Base-by-base conservation (phyloP, 2,888 invertebrate genomes). In the Leptinotarsa rubiginosa region DNA sequence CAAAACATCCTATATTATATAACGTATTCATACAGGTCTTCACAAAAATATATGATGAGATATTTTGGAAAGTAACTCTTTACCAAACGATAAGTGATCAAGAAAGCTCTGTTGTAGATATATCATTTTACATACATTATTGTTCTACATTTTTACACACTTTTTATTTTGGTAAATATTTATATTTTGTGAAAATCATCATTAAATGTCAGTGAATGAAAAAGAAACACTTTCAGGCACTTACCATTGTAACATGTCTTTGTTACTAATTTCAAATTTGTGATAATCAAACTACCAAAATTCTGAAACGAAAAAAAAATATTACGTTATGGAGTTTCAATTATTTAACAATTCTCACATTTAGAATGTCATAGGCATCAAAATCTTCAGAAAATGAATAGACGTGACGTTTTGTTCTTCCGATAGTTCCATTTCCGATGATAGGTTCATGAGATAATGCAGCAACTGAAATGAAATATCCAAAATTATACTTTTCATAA, bases 181-280 rank as follows among this genome's bases (percentile, higher is more conserved):
- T 41, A 41, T 41, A 41, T 10, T 41, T 41, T 3, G 10, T 12
- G 41, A 0, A 31, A 31, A 31, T 7, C 7, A 31, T 31, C 10
- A 41, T 41, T 10, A 41, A 41, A 41, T 41, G 2, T 1, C 56
- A 56, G n/a, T 54, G 2, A n/a, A 3, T 22, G 31, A 31, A n/a
- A 68, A 20, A 65, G 16, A 52, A 31, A 1, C 4, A 25, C 25
- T 47, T 15, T 47, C 50, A 41, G 10, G 2, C 41, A 75, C 76
- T 77, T 78, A 83, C 85, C 85, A 71, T 71, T 83, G 72, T 85
- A 85, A 80, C 90, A 90, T 0, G 91, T 90, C 77, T 91, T 87
- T 1, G 90, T 90, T 70, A 90, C 88, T 22, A 91, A 78, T 47
- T 86, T 87, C 62, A 91, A 84, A 82, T 92, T 90, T 65, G 89